Evolutionary conservation across 2,888 invertebrate species (phyloP).

Genomic region (Altica lythri): DNA sequence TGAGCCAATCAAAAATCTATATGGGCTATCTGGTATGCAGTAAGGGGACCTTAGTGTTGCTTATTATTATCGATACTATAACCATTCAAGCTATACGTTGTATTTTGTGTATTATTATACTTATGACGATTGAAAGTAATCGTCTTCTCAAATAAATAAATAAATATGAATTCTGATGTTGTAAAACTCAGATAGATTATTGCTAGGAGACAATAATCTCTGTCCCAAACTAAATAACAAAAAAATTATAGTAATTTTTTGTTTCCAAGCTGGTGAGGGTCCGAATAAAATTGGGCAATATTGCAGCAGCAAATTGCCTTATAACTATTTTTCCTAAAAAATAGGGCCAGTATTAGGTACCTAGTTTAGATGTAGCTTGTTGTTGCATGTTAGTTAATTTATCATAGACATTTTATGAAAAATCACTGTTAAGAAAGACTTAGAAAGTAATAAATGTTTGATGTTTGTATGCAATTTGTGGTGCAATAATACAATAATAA

Average conservation of each 20-base stretch:
- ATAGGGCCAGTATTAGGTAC: slow-evolving; percentile 46
- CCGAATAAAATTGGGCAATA: slow-evolving; percentile 56
- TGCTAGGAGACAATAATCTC: slow-evolving; percentile 60
- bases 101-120: slow-evolving; percentile 43
- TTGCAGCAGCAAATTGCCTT: slow-evolving; percentile 39
- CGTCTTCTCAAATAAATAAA: slow-evolving; percentile 48
- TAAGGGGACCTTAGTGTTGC: slow-evolving; percentile 53
- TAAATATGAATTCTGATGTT: slow-evolving; percentile 46
- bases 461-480: slow-evolving; percentile 54
- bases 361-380: slow-evolving; percentile 41
- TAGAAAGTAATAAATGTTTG: slow-evolving; percentile 51
- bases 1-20: slow-evolving; percentile 60
- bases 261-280: slow-evolving; percentile 59
- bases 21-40: slow-evolving; percentile 48
- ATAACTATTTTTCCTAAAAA: slow-evolving; percentile 42
- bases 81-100: slow-evolving; percentile 44
- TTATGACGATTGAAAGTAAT: slow-evolving; percentile 37
- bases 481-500: slow-evolving; percentile 53
- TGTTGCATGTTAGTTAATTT: slow-evolving; percentile 43
- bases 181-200: slow-evolving; percentile 53
- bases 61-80: slow-evolving; percentile 40
- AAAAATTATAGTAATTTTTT: slow-evolving; percentile 37
- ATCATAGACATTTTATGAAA: slow-evolving; percentile 32
- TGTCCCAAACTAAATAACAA: slow-evolving; percentile 48
- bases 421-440: slow-evolving; percentile 33